phyloP scores from a whole-genome alignment of 2,888 invertebrate species.

The Pristionchus fissidentatus region DNA sequence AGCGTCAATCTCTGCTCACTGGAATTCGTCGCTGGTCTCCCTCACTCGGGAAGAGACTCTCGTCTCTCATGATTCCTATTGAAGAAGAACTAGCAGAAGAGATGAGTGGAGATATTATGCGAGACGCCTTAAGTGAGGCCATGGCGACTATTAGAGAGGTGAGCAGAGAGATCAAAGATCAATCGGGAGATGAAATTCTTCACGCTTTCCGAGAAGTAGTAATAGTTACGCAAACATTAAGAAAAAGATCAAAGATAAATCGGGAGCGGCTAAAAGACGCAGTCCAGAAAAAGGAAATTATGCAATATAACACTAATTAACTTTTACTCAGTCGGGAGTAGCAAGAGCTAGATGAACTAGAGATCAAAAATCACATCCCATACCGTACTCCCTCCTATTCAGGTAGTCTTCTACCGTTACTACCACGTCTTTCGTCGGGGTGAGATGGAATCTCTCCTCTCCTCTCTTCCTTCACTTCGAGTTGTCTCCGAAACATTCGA shows the following conservation, averaged over 20 bases:
- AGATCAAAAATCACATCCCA: neutral
- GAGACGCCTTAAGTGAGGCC: slow-evolving; percentile 41
- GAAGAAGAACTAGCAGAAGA: slow-evolving; percentile 45
- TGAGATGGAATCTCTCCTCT: slow-evolving; percentile 28
- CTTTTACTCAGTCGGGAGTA: slow-evolving; percentile 1
- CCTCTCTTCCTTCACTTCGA: slow-evolving; percentile 14
- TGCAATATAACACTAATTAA: no score
- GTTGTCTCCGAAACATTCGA: slow-evolving; percentile 34
- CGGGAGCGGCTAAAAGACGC: no score
- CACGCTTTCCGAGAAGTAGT: no score
- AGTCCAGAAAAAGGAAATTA: no score
- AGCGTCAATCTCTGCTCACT: slow-evolving; percentile 16
- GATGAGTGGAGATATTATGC: slow-evolving; percentile 38
- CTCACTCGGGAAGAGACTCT: neutral
- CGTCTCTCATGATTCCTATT: slow-evolving; percentile 37
- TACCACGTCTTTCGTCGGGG: slow-evolving; percentile 44
- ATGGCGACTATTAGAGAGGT: slow-evolving; percentile 47
- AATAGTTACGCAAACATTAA: no score
- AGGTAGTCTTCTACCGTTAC: slow-evolving; percentile 48
- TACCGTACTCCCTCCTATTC: neutral
- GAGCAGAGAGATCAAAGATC: neutral
- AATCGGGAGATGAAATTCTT: no score
- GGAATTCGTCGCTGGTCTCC: slow-evolving; percentile 47
- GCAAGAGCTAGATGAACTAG: no score
- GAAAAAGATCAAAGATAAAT: no score